Evolutionary conservation across 2,797 vertebrate genomes (phyloP).

Genomic region (Gastrophryne carolinensis): DNA sequence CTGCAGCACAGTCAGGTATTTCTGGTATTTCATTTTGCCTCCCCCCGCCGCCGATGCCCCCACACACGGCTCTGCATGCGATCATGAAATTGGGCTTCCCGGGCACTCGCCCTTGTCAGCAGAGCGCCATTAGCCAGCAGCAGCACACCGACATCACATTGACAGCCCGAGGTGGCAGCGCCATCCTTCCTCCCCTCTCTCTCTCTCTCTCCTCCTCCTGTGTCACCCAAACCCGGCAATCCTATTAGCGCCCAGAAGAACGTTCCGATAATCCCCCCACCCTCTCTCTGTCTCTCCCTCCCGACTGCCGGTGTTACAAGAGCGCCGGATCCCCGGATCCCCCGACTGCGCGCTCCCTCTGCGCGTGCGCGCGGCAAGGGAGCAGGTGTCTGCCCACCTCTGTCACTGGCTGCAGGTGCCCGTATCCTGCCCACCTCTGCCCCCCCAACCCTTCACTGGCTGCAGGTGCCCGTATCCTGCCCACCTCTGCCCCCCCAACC

Average conservation of each 20-base stretch:
- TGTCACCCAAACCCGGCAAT: constrained; percentile 58
- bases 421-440: too few relatives aligned
- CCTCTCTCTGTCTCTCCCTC: constrained; percentile 4
- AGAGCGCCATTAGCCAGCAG: constrained; percentile 79
- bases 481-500: too few relatives aligned
- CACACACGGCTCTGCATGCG: constrained; percentile 84
- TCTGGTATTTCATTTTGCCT: constrained; percentile 98
- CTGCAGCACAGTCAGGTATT: constrained; percentile 99
- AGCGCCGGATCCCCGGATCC: too few relatives aligned
- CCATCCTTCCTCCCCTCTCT: constrained; percentile 22
- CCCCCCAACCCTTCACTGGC: too few relatives aligned
- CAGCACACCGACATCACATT: constrained; percentile 59
- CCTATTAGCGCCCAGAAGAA: constrained; percentile 67
- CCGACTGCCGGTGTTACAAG: too few relatives aligned
- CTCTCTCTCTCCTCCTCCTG: constrained; percentile 8
- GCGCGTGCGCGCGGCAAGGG: too few relatives aligned
- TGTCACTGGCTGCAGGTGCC: too few relatives aligned
- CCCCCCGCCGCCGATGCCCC: constrained; percentile 79
- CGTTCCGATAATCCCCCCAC: constrained; percentile 52
- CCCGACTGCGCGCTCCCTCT: too few relatives aligned
- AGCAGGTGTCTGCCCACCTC: too few relatives aligned
- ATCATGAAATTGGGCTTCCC: constrained; percentile 82
- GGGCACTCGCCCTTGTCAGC: constrained; percentile 84
- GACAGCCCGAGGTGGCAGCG: constrained; percentile 52
- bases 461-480: too few relatives aligned